A percentile compares a stretch with the other conserved stretches of the same genome.
Evolutionary conservation across 2,113 vertebrate species (phyloP).

Genomic region (Caranx melampygus): DNA sequence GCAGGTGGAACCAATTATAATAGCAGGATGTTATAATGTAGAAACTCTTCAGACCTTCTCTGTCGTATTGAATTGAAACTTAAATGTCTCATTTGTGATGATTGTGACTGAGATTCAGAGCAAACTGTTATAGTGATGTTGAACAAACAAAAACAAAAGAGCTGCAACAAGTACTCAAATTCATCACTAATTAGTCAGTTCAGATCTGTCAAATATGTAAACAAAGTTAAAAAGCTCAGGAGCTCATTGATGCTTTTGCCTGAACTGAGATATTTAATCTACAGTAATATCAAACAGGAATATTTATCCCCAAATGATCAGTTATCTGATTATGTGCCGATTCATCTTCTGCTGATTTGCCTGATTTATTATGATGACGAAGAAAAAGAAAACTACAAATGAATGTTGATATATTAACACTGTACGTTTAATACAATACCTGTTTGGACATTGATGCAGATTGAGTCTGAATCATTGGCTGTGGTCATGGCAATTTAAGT

Average conservation of each 20-base stretch:
- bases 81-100: not conserved
- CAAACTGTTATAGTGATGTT: not conserved
- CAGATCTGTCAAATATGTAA: too few relatives aligned
- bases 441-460: conserved; percentile 11
- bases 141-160: not conserved
- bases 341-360: not conserved
- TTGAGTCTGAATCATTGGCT: conserved; percentile 11
- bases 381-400: not conserved
- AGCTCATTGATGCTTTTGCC: not conserved
- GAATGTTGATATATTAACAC: conserved; percentile 14
- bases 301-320: too few relatives aligned
- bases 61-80: not conserved
- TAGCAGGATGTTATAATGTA: conserved; percentile 21
- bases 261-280: not conserved
- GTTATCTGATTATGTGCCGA: too few relatives aligned
- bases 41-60: not conserved
- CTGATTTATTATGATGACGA: not conserved
- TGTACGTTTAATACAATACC: conserved; percentile 2
- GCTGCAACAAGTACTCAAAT: not conserved
- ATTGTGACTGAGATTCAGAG: not conserved
- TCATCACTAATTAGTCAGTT: not conserved
- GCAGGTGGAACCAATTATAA: conserved; percentile 44
- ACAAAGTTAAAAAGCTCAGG: not conserved
- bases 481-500: not conserved
- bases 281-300: not conserved